phyloP scores from a whole-genome alignment of 2,113 vertebrate species.

The Chloropsis cyanopogon region DNA sequence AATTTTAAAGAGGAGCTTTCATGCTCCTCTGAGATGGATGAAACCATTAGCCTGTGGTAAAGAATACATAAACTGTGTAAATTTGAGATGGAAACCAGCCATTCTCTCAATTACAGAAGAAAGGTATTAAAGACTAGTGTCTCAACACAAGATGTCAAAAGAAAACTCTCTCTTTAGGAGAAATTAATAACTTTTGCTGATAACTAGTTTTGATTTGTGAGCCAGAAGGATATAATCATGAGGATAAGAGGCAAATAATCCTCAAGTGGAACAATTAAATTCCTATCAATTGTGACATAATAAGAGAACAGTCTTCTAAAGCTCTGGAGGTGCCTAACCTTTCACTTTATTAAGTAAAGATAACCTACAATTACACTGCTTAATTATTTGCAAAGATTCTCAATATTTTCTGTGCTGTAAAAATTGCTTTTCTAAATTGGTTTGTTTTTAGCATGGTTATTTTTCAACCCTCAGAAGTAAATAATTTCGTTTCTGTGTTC shows the following conservation, averaged over 20 bases:
- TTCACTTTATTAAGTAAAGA: conserved; percentile 49
- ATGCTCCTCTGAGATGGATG: neutral
- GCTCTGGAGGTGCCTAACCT: conserved; percentile 27
- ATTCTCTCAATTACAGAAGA: conserved; percentile 26
- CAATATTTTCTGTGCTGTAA: neutral
- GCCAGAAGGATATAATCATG: conserved; percentile 6
- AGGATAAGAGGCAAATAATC: conserved; percentile 53
- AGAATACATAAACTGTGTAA: neutral
- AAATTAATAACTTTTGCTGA: conserved; percentile 41
- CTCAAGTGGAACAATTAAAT: conserved; percentile 59
- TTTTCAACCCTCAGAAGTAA: neutral
- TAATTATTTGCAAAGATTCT: conserved; percentile 12
- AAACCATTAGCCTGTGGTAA: neutral
- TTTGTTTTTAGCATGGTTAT: neutral
- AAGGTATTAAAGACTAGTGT: conserved; percentile 12
- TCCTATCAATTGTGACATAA: conserved; percentile 35
- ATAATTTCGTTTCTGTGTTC: neutral
- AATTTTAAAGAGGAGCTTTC: neutral
- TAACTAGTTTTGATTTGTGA: conserved; percentile 36
- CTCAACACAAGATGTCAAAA: neutral
- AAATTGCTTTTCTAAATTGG: neutral
- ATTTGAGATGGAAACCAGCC: conserved; percentile 1
- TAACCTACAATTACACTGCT: neutral
- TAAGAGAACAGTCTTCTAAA: conserved; percentile 17
- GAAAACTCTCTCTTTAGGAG: conserved; percentile 4